A percentile compares a stretch with the other conserved stretches of the same genome.
These are phyloP conservation scores for Trochalopteron elliotii DNA, from an alignment of 2,113 vertebrate genomes.

Conservation along the genomic window DNA sequence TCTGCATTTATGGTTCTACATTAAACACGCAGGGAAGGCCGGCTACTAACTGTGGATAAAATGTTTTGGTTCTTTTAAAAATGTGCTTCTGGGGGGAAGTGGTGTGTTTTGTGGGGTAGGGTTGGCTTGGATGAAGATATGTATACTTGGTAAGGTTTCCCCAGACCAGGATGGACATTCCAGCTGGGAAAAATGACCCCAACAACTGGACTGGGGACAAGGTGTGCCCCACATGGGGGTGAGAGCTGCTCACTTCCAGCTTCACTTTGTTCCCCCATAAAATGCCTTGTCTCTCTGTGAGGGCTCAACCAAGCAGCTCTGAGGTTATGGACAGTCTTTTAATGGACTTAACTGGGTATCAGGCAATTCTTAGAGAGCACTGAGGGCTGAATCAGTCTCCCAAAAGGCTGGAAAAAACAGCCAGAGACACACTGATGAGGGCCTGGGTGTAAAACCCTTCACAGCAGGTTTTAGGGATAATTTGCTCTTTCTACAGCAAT, in stretches of 20 bases:
- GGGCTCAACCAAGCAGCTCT: not conserved
- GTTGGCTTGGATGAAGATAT: not conserved
- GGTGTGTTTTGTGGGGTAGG: not conserved
- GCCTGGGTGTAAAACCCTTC: not conserved
- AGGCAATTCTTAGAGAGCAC: not conserved
- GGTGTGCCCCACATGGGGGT: rapidly evolving
- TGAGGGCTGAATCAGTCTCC: not conserved
- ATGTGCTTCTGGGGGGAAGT: not conserved
- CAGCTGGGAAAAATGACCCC: not conserved
- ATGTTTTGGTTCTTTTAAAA: not conserved
- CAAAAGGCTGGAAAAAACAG: not conserved
- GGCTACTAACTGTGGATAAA: not conserved
- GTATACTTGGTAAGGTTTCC: rapidly evolving
- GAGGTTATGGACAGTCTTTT: not conserved
- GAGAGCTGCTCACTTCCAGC: not conserved
- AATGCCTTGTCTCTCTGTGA: not conserved
- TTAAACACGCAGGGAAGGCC: not conserved
- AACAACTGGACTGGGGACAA: not conserved
- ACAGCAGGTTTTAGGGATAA: not conserved
- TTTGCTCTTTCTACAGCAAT: not conserved
- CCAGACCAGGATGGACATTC: not conserved
- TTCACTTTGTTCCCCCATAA: rapidly evolving
- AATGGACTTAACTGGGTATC: not conserved
- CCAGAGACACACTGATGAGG: rapidly evolving
- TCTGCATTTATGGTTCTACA: conserved; percentile 25